A percentile compares a stretch with the other conserved stretches of the same genome.
Evolutionary conservation across 2,888 invertebrate genomes (phyloP).

Genomic region (Magallana nippona): DNA sequence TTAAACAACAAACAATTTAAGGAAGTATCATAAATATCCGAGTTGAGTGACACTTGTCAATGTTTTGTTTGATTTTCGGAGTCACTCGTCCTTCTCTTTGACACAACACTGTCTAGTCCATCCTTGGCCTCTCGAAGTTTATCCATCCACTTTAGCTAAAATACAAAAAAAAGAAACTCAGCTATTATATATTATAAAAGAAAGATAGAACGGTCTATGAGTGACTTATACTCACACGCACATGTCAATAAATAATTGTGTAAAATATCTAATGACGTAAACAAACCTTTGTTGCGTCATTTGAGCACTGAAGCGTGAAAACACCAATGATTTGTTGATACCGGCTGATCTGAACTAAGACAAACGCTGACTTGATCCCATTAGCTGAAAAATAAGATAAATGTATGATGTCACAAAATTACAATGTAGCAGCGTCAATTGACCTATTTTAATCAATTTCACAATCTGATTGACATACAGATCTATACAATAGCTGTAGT

Average conservation of each 20-base stretch:
- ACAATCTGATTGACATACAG: too few species aligned
- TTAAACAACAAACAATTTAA: not conserved
- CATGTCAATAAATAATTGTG: too few species aligned
- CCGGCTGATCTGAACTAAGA: conserved; percentile 81
- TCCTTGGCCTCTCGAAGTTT: conserved; percentile 46
- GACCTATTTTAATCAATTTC: too few species aligned
- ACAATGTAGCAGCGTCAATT: not conserved
- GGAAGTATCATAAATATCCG: not conserved
- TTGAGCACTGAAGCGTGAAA: conserved; percentile 81
- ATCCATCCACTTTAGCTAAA: conserved; percentile 48
- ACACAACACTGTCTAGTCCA: conserved; percentile 35
- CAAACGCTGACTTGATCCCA: conserved; percentile 80
- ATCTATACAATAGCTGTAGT: too few species aligned
- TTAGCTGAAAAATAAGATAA: conserved; percentile 66
- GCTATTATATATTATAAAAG: too few species aligned
- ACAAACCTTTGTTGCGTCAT: conserved; percentile 80
- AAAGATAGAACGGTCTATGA: too few species aligned
- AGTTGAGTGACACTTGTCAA: not conserved
- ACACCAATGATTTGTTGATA: conserved; percentile 82
- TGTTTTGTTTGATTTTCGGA: conserved; percentile 1
- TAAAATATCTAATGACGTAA: too few species aligned
- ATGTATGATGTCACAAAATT: not conserved
- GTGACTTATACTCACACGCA: too few species aligned
- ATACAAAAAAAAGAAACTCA: not conserved
- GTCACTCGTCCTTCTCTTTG: conserved; percentile 12